Evolutionary conservation across 2,888 invertebrate genomes (phyloP).

Genomic region (Drosophila putrida): DNA sequence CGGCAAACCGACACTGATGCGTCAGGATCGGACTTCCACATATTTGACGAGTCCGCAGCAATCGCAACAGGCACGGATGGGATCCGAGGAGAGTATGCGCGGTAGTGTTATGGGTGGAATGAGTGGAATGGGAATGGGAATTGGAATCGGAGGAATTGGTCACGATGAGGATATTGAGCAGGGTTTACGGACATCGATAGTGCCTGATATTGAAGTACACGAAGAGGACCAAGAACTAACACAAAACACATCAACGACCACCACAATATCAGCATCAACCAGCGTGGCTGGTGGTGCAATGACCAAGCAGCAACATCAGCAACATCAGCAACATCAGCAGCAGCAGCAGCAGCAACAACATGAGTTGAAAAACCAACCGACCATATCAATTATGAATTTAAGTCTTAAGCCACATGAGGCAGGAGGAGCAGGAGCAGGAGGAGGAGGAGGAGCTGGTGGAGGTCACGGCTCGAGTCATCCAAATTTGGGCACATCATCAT

Average conservation of each 20-base stretch:
- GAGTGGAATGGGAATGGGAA: slow-evolving; percentile 83
- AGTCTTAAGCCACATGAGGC: slow-evolving; percentile 71
- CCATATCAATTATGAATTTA: slow-evolving; percentile 86
- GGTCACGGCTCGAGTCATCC: slow-evolving; percentile 58
- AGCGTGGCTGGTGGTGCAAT: slow-evolving; percentile 47
- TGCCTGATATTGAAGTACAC: slow-evolving; percentile 87
- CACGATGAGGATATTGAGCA: slow-evolving; percentile 86
- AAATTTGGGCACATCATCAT: slow-evolving; percentile 82
- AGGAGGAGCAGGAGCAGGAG: too few relatives aligned
- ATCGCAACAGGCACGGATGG: slow-evolving; percentile 89
- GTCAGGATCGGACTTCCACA: slow-evolving; percentile 94
- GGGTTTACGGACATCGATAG: slow-evolving; percentile 75
- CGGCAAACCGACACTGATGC: slow-evolving; percentile 92
- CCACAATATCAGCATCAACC: slow-evolving; percentile 58
- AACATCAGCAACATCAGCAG: slow-evolving; percentile 78
- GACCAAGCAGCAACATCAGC: slow-evolving; percentile 42
- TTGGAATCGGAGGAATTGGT: slow-evolving; percentile 17
- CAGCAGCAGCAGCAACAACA: slow-evolving; percentile 82
- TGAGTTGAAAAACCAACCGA: slow-evolving; percentile 85
- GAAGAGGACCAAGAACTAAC: slow-evolving; percentile 81
- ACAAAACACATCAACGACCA: slow-evolving; percentile 63
- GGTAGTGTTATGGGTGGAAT: slow-evolving; percentile 82
- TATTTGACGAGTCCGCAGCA: slow-evolving; percentile 89
- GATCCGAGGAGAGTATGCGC: slow-evolving; percentile 92
- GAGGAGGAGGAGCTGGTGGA: too few relatives aligned